Base-by-base conservation (phyloP, 2,113 vertebrate genomes). In the Choloepus hoffmanni region DNA sequence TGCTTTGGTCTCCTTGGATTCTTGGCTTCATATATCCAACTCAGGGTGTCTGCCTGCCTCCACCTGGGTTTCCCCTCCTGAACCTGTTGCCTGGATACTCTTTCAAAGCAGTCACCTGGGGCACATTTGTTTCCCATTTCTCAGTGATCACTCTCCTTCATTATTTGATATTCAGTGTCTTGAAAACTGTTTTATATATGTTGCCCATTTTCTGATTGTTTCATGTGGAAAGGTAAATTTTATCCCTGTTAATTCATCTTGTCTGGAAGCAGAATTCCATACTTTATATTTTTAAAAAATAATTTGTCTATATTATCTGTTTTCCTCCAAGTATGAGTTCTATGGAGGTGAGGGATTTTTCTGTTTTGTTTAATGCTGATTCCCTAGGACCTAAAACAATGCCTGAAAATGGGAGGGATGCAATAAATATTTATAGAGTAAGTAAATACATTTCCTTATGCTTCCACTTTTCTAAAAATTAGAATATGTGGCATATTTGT, bases 141-240 rank as follows among this genome's bases (percentile, higher is more conserved):
- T 74, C 65, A 92, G 28, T 15, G n/a, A n/a, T 55, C 13, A 58
- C 24, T 60, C 5, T 50, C 7, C 50, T 92, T 55, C 55, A 36
- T 73, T 89, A 13, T 6, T n/a, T 91, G 5, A 85, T 58, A 19
- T 63, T 82, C 53, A 73, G 33, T 68, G 4, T 93, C 67, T 91
- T 94, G 36, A 89, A 92, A 76, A 3, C 24, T 73, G 0, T 70
- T 94, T 97, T 23, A 48, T 53, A 19, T n/a, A 53, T 89, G 40
- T 92, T 62, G 7, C 62, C 7, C 5, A 84, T 87, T 21, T 92
- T 93, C 33, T 86, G 43, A 85, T 90, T 91, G 21, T 85, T 74
- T 74, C 5, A 63, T 8, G 23, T 90, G n/a, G 40, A 8, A 96
- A 7, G 72, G 19, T 36, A 86, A 77, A 89, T 76, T 76, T 2